Base-by-base conservation (phyloP, 2,113 vertebrate species). In the Podarcis muralis region DNA sequence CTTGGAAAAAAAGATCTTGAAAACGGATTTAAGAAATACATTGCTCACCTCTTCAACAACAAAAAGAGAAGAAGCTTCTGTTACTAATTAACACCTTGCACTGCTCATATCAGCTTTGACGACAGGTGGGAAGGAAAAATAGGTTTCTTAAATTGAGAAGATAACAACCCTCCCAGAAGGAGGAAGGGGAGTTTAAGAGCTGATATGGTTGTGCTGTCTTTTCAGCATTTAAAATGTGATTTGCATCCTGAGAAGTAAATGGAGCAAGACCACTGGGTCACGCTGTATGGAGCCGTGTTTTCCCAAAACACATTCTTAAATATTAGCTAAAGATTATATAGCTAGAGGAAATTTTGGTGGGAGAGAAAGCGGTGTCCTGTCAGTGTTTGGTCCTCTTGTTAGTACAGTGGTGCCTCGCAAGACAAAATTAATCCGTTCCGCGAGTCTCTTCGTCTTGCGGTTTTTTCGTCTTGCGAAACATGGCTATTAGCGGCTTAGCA, bases 91-190 rank as follows among this genome's bases (percentile, higher is more conserved):
- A 83, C 72, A 83, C 72, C 72, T 68, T 35, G 22, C 72, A 35
- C 83, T 40, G 62, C 22, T 77, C 62, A 37, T 78, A 30, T 78
- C 74, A 78, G n/a, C 43, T 78, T 13, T 78, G 81, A 74, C 78
- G 81, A 27, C 72, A 88, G 72, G 72, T 78, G 71, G 59, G 71
- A 83, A 88, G 37, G 30, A 76, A 71, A 32, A 81, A 53, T 53
- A 53, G 48, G 16, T 59, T 68, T 59, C 22, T 48, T 43, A 62
- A 62, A 62, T 23, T 27, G 43, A 84, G 74, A 69, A 32, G 18
- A 83, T 71, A 78, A 76, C 48, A 18, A 3, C 9, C 27, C 30
- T 32, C 16, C 40, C 32, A 32, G 11, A 16, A n/a, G 7, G 23
- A 66, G 72, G 16, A 13, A 76, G 22, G 23, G 25, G 72, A 85